phyloP scores from a whole-genome alignment of 2,113 vertebrate genomes.

The Ictalurus punctatus region DNA sequence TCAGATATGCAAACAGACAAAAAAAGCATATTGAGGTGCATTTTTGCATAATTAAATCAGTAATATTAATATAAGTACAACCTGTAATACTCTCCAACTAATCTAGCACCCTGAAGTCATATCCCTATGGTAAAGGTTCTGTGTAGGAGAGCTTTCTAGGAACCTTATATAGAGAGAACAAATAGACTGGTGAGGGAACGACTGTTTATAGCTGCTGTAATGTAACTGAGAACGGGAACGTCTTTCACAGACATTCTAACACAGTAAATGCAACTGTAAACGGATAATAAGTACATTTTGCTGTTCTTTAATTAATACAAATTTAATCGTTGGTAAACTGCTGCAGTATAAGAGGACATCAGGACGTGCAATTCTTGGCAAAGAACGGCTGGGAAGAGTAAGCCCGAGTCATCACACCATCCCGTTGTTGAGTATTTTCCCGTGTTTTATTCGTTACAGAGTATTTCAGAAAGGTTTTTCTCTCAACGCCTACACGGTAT shows the following conservation, averaged over 20 bases:
- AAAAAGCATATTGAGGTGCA: not conserved
- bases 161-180: not conserved
- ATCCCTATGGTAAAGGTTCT: too few species aligned
- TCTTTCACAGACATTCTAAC: too few species aligned
- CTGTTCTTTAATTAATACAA: not conserved
- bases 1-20: not conserved
- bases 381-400: not conserved
- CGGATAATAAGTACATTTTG: not conserved
- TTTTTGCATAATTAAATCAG: not conserved
- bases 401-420: not conserved
- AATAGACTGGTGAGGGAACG: not conserved
- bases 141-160: not conserved
- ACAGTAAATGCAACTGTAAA: not conserved
- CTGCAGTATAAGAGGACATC: not conserved
- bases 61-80: not conserved
- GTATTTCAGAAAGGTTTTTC: not conserved
- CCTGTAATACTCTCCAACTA: not conserved
- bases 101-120: not conserved
- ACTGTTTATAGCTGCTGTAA: not conserved
- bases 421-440: not conserved
- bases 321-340: not conserved
- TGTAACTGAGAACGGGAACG: not conserved
- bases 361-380: not conserved
- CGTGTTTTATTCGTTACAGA: not conserved
- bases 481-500: not conserved